Conservation (phyloP, 2,888 invertebrate genomes). For the Macropis europaea region DNA sequence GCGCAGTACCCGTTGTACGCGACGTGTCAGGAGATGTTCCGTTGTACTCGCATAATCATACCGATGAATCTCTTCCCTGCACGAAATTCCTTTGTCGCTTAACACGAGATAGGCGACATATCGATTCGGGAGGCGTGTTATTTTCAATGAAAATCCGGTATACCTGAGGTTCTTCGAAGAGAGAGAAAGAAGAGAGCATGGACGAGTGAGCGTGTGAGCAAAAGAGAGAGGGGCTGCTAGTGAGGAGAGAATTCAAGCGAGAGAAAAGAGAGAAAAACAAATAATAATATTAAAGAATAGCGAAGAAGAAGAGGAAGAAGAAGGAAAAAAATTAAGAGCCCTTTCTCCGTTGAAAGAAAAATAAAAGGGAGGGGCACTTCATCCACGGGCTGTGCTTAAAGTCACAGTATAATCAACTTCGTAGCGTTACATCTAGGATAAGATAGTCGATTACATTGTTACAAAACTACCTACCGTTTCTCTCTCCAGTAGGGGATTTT, state of each 20-base stretch:
- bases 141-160: constrained; percentile 31
- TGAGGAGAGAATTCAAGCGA: constrained; percentile 33
- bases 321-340: constrained; percentile 38
- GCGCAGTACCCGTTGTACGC: constrained; percentile 25
- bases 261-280: constrained; percentile 10
- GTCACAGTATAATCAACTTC: constrained; percentile 74
- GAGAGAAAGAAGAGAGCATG: constrained; percentile 19
- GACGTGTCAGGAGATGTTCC: constrained; percentile 11
- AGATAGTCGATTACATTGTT: constrained; percentile 70
- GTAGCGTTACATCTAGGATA: constrained; percentile 63
- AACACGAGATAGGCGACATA: constrained; percentile 13
- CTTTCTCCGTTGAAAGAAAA: constrained; percentile 35
- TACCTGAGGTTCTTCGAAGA: constrained; percentile 23
- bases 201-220: constrained; percentile 36
- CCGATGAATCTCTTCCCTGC: constrained; percentile 38
- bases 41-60: constrained; percentile 13
- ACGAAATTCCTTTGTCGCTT: constrained; percentile 34
- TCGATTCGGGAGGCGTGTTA: constrained; percentile 33
- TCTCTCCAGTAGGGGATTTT: constrained; percentile 69
- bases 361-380: constrained; percentile 59
- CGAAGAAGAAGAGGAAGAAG: constrained; percentile 15
- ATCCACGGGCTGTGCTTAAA: constrained; percentile 73
- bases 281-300: no score
- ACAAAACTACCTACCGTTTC: constrained; percentile 70
- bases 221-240: constrained; percentile 33